Evolutionary conservation across 2,797 vertebrate species (phyloP).

Genomic region (Gadopsis marmoratus): DNA sequence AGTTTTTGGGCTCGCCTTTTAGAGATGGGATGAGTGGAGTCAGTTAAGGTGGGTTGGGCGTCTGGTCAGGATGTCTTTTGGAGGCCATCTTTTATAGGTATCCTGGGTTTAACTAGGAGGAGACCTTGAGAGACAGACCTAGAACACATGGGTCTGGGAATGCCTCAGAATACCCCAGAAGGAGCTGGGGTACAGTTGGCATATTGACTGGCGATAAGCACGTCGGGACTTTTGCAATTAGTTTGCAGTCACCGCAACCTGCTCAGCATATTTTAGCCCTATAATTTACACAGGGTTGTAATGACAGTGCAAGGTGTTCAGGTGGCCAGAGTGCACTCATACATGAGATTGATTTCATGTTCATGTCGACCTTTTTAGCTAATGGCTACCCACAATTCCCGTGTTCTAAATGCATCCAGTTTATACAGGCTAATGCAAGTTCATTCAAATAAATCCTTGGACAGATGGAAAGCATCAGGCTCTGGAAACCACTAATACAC

Average conservation of each 20-base stretch:
- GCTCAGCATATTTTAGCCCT: constrained; percentile 1
- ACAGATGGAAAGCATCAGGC: neutral
- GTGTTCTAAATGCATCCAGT: constrained; percentile 18
- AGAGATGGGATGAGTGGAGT: neutral
- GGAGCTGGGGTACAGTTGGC: neutral
- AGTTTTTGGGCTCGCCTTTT: neutral
- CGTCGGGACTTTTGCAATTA: neutral
- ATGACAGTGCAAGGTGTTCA: neutral
- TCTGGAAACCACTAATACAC: neutral
- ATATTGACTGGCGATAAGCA: neutral
- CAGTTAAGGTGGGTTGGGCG: too few relatives aligned
- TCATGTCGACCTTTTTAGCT: neutral
- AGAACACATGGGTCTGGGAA: neutral
- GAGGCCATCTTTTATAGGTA: neutral
- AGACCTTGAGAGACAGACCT: neutral
- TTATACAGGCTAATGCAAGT: constrained; percentile 3
- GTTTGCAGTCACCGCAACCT: neutral
- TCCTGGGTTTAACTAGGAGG: neutral
- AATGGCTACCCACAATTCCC: neutral
- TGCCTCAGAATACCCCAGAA: neutral
- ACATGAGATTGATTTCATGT: neutral
- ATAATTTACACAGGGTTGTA: neutral
- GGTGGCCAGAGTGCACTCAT: neutral
- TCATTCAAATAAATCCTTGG: neutral
- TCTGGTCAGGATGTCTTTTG: neutral